Evolutionary conservation across 2,888 invertebrate species (phyloP), one percentile per base, ranked within the genome.

Genomic region (Keiferia lycopersicella): DNA sequence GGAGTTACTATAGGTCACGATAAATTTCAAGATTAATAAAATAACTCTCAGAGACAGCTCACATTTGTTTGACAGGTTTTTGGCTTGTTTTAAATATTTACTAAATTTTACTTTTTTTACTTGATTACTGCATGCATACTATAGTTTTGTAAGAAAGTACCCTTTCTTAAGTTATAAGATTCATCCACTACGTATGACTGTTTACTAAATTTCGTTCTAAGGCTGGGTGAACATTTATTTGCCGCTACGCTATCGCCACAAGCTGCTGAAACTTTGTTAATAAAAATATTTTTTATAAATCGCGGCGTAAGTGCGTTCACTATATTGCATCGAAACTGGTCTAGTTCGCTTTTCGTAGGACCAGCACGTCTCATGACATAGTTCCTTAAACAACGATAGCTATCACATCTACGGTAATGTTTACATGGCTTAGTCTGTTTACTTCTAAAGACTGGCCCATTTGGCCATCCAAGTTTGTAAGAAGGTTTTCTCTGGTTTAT

Each of bases 381-480:
- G 0, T 77, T 72, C 11, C 89, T 73, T 84, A 90, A 84, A 26
- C 88, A 89, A 0, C 88, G 72, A 64, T 88, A 90, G 65, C 88
- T 88, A 50, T 88, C 87, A 0, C 88, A 88, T 0, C 57, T 68
- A 0, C 65, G 69, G 58, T 76, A 80, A 63, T 89, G 88, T 57
- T 77, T 82, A 53, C 50, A 18, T 50, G 22, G 14, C 4, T 18
- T 53, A 8, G 14, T 39, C 8, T 16, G 16, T 16, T 26, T 26
- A 56, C 7, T 34, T 16, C 8, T 34, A 30, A n/a, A 14, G 10
- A 8, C 16, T 0, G 56, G 56, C 8, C n/a, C 14, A 16, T 38
- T 48, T 38, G 48, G 12, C 88, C 88, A 89, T 66, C 88, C 88
- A n/a, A 89, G 57, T 66, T 74, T 85, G 60, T 82, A 77, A 0